These are phyloP conservation scores for Latheticus oryzae DNA, from an alignment of 2,888 invertebrate species.

Conservation along the genomic window DNA sequence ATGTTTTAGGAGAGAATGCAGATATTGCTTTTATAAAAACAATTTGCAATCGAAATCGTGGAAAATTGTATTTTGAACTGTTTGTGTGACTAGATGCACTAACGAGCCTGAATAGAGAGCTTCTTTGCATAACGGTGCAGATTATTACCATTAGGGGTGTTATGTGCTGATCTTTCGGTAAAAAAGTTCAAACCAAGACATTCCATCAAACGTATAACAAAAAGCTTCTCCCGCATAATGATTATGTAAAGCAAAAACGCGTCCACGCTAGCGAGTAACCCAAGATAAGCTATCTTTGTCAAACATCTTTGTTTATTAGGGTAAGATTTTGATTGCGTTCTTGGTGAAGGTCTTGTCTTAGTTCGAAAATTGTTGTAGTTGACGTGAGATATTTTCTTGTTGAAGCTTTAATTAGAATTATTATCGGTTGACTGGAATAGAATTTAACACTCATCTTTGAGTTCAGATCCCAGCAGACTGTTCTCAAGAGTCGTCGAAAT, in stretches of 20 bases:
- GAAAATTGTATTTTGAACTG: too few species aligned
- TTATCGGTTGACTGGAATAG: conserved; percentile 22
- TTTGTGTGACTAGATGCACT: too few species aligned
- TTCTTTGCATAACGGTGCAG: too few species aligned
- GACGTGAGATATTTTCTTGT: conserved; percentile 29
- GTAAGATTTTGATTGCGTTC: conserved; percentile 18
- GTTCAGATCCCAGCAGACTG: conserved; percentile 36
- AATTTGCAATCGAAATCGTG: too few species aligned
- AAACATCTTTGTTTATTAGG: conserved; percentile 29
- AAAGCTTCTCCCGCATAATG: conserved; percentile 10
- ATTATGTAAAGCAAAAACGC: conserved; percentile 18
- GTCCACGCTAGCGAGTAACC: conserved; percentile 13
- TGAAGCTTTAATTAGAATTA: conserved; percentile 33
- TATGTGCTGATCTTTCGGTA: not conserved
- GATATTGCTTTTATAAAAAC: too few species aligned
- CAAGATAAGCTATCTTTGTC: conserved; percentile 25
- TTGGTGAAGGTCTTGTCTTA: conserved; percentile 9
- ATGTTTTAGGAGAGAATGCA: too few species aligned
- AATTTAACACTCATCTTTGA: conserved; percentile 34
- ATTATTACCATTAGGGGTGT: conserved; percentile 3
- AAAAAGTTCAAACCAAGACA: conserved; percentile 9
- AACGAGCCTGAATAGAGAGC: too few species aligned
- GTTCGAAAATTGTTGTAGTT: conserved; percentile 24
- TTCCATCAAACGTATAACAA: conserved; percentile 11
- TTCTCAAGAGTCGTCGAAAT: conserved; percentile 34